phyloP scores from a whole-genome alignment of 2,113 vertebrate genomes.

The Reinhardtius hippoglossoides region DNA sequence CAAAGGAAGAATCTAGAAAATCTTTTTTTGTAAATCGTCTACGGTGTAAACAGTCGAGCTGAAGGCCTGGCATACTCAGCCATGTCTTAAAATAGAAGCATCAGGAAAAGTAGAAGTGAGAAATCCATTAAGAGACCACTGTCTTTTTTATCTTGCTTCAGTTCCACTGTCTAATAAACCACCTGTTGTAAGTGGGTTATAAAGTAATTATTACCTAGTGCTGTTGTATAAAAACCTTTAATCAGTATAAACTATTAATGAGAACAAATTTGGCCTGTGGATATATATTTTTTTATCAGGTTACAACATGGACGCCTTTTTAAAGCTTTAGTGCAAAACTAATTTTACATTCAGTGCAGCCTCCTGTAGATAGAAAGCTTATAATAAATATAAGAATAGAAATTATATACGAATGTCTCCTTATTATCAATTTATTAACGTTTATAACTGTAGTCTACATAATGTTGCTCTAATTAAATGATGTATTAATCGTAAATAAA shows the following conservation, averaged over 20 bases:
- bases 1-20: conserved; percentile 37
- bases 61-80: conserved; percentile 8
- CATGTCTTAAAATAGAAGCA: conserved; percentile 41
- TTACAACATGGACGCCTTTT: too few relatives aligned
- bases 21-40: conserved; percentile 34
- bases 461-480: not conserved
- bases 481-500: not conserved
- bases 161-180: too few relatives aligned
- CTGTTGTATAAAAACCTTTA: too few relatives aligned
- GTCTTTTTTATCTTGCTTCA: too few relatives aligned
- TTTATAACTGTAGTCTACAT: not conserved
- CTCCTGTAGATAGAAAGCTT: not conserved
- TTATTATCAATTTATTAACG: not conserved
- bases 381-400: not conserved
- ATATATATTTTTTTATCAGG: too few relatives aligned
- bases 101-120: not conserved
- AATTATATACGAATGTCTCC: not conserved
- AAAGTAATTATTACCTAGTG: too few relatives aligned
- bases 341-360: not conserved
- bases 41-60: conserved; percentile 28
- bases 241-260: not conserved
- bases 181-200: too few relatives aligned
- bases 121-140: not conserved
- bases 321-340: too few relatives aligned
- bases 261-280: too few relatives aligned